Evolutionary conservation across 2,113 vertebrate genomes (phyloP).

Genomic region (Corapipo altera): DNA sequence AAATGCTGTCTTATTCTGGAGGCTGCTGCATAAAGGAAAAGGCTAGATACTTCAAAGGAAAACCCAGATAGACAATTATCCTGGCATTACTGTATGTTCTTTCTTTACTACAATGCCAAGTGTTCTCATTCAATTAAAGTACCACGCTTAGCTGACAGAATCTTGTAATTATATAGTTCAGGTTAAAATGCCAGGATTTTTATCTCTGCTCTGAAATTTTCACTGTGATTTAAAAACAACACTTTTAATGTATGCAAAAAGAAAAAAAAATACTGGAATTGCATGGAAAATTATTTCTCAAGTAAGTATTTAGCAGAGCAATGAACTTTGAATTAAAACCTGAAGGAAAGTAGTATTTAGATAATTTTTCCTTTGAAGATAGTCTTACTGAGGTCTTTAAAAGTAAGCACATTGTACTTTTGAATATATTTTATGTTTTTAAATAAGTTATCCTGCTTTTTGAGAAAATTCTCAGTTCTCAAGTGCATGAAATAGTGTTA

Average conservation of each 20-base stretch:
- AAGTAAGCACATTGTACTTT: not conserved
- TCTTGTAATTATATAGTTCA: not conserved
- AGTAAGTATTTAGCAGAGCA: not conserved
- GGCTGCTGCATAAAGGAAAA: not conserved
- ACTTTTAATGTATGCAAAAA: fast-evolving
- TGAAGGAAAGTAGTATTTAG: not conserved
- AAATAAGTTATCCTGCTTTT: not conserved
- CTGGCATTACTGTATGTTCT: not conserved
- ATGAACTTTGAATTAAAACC: not conserved
- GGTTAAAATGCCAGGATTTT: not conserved
- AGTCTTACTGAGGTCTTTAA: not conserved
- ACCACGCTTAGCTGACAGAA: not conserved
- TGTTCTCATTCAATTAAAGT: not conserved
- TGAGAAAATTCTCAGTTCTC: not conserved
- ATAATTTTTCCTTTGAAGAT: not conserved
- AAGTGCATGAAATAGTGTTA: not conserved
- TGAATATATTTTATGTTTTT: not conserved
- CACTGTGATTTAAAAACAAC: not conserved
- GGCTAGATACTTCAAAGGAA: not conserved
- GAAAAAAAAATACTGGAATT: not conserved
- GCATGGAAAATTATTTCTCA: not conserved
- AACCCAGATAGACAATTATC: not conserved
- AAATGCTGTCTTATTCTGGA: not conserved
- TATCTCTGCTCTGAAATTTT: not conserved
- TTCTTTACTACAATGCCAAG: not conserved